These are phyloP conservation scores for Oxygymnocypris stewartii DNA, from an alignment of 2,113 vertebrate genomes.

Conservation along the genomic window DNA sequence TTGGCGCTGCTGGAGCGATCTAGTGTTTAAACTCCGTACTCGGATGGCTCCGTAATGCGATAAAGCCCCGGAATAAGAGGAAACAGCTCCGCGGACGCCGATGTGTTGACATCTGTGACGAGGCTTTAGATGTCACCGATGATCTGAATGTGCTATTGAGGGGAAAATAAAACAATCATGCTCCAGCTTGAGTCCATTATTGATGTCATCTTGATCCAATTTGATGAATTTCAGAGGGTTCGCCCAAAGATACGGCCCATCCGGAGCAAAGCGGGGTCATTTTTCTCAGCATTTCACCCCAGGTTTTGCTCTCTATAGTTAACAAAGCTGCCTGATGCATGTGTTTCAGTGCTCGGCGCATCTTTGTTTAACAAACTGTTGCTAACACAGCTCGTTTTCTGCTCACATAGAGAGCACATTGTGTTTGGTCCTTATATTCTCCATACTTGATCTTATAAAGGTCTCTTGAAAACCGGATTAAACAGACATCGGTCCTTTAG, in stretches of 20 bases:
- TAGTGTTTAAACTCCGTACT: neutral
- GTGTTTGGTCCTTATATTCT: no score
- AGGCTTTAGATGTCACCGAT: slow-evolving; percentile 57
- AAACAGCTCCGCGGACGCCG: slow-evolving; percentile 51
- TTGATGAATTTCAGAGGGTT: slow-evolving; percentile 59
- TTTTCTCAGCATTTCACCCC: slow-evolving; percentile 48
- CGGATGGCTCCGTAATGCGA: slow-evolving; percentile 41
- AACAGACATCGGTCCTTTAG: neutral
- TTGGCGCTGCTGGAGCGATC: neutral
- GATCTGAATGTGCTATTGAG: slow-evolving; percentile 51
- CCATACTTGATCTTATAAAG: no score
- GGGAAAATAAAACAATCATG: slow-evolving; percentile 45
- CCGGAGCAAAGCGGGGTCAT: slow-evolving; percentile 57
- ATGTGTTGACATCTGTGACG: slow-evolving; percentile 61
- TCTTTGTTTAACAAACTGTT: no score
- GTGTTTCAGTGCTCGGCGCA: neutral
- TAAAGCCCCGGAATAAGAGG: slow-evolving; percentile 55
- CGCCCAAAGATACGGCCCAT: slow-evolving; percentile 58
- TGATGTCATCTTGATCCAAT: slow-evolving; percentile 63
- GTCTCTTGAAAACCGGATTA: no score
- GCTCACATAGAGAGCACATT: no score
- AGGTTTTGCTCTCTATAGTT: neutral
- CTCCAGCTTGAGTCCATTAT: slow-evolving; percentile 61
- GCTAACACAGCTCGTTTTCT: neutral
- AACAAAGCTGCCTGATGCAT: neutral